Conservation (phyloP, 1,140 invertebrate genomes). For the Uloborus diversus region DNA sequence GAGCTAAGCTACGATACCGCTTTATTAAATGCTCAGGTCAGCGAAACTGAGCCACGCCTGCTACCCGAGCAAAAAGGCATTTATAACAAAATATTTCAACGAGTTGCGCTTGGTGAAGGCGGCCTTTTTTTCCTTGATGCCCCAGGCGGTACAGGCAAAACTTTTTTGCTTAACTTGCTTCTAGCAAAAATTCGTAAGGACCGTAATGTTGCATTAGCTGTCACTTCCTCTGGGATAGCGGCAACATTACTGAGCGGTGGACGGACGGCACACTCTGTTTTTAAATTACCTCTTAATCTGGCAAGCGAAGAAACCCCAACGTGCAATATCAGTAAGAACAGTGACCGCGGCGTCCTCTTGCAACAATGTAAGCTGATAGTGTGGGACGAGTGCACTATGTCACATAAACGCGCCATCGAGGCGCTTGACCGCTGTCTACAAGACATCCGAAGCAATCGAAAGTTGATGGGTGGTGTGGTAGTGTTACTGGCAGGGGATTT, state of each 20-base stretch:
- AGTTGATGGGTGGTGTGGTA: too few species aligned
- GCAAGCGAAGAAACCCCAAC: slow-evolving; percentile 20
- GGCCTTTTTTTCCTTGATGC: slow-evolving; percentile 58
- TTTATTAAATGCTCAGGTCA: too few species aligned
- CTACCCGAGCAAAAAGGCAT: too few species aligned
- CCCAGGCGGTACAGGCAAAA: slow-evolving; percentile 62
- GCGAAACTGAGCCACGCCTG: too few species aligned
- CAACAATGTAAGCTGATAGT: neutral
- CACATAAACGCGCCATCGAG: slow-evolving; percentile 58
- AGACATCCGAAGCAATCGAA: too few species aligned
- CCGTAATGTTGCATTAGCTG: slow-evolving; percentile 64
- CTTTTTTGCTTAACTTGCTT: slow-evolving; percentile 61
- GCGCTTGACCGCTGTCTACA: slow-evolving; percentile 64
- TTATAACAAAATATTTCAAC: too few species aligned
- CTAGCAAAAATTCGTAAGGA: slow-evolving; percentile 54
- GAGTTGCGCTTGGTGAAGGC: too few species aligned
- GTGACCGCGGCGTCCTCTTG: neutral
- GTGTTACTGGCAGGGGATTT: too few species aligned
- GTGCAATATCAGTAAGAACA: slow-evolving; percentile 5
- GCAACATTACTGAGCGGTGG: slow-evolving; percentile 68
- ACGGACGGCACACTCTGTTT: slow-evolving; percentile 68
- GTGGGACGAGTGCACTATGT: neutral
- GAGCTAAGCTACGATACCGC: too few species aligned
- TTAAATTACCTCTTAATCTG: slow-evolving; percentile 65
- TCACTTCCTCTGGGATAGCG: slow-evolving; percentile 70